phyloP scores from a whole-genome alignment of 2,113 vertebrate species.

The Chaenogobius annularis region DNA sequence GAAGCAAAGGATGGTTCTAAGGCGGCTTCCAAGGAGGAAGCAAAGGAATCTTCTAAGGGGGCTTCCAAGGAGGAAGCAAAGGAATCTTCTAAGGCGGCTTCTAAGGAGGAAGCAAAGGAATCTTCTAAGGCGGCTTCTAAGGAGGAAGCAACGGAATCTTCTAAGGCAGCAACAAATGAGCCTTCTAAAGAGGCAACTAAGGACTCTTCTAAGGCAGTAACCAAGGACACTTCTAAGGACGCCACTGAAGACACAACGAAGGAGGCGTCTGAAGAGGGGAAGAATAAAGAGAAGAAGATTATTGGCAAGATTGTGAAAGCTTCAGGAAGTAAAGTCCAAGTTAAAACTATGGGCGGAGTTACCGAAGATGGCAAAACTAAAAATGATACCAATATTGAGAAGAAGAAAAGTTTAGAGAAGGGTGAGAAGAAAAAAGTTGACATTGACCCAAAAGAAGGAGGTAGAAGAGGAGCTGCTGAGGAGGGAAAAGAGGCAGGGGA shows the following conservation, averaged over 20 bases:
- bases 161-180: background rate
- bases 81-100: background rate
- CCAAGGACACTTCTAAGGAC: background rate
- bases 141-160: background rate
- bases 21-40: background rate
- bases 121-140: background rate
- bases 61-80: background rate
- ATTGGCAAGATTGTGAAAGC: conserved; percentile 69
- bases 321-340: conserved; percentile 43
- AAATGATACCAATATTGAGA: background rate
- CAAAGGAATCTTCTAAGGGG: background rate
- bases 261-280: conserved; percentile 8
- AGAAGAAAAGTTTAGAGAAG: background rate
- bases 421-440: background rate
- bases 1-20: background rate
- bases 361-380: background rate
- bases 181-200: background rate
- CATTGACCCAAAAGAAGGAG: background rate
- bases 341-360: conserved; percentile 62
- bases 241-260: background rate
- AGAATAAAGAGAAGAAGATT: conserved; percentile 51
- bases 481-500: background rate
- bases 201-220: background rate
- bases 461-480: background rate
- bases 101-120: background rate